These are phyloP conservation scores for Eucidaris tribuloides DNA, from an alignment of 35 echinoderm and acorn worm species.

Conservation along the genomic window DNA sequence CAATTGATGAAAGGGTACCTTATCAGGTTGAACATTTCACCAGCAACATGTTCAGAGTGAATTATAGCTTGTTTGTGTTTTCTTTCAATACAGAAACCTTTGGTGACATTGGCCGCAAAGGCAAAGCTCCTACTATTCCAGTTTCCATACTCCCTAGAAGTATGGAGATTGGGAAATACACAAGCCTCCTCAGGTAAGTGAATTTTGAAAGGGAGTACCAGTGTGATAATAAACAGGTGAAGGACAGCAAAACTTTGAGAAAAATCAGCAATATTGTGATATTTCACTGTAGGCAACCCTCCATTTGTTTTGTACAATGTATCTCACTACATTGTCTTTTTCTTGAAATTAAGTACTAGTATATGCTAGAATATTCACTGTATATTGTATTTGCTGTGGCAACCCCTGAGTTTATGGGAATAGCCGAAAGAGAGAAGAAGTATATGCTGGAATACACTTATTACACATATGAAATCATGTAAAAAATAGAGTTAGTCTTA, in stretches of 20 bases:
- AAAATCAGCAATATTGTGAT: not conserved
- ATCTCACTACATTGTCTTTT: no score
- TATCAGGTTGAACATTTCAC: not conserved
- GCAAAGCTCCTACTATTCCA: constrained; percentile 76
- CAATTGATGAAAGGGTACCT: not conserved
- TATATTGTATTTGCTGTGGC: no score
- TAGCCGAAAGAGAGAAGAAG: no score
- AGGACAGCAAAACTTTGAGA: not conserved
- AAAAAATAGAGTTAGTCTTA: no score
- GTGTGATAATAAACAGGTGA: not conserved
- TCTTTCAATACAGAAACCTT: constrained; percentile 59
- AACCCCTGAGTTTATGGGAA: no score
- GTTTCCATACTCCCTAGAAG: constrained; percentile 55
- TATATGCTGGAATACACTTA: no score
- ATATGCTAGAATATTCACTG: not conserved
- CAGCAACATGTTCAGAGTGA: not conserved
- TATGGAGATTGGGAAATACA: constrained; percentile 85
- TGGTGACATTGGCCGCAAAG: constrained; percentile 49
- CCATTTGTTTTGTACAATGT: no score
- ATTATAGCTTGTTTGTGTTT: not conserved
- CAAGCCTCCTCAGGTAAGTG: constrained; percentile 34
- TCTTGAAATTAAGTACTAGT: not conserved
- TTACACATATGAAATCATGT: no score
- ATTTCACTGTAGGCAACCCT: no score
- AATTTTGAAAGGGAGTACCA: not conserved